phyloP scores from a whole-genome alignment of 2,888 invertebrate genomes.

The Xylota segnis region DNA sequence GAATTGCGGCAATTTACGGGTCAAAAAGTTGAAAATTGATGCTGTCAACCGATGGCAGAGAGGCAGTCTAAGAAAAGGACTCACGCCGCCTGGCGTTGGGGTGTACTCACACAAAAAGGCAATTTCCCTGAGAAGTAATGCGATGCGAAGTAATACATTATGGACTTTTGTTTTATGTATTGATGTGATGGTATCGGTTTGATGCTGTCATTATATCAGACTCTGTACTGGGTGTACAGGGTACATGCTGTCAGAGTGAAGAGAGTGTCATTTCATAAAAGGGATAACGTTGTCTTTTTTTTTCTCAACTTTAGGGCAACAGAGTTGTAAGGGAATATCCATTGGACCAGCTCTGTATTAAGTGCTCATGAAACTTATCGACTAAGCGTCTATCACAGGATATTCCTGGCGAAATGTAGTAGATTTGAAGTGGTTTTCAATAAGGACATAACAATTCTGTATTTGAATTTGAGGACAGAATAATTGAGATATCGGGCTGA shows the following conservation, averaged over 20 bases:
- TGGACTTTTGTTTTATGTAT: not conserved
- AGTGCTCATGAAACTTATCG: no score
- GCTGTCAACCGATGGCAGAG: constrained; percentile 10
- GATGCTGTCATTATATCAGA: not conserved
- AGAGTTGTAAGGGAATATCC: no score
- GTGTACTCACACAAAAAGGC: constrained; percentile 15
- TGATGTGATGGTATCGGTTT: not conserved
- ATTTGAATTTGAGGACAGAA: no score
- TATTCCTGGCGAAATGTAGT: no score
- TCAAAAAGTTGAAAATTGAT: constrained; percentile 53
- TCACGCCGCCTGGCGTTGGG: not conserved
- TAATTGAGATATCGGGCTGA: no score
- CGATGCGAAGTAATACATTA: constrained; percentile 15
- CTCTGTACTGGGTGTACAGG: not conserved
- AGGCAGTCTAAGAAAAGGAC: not conserved
- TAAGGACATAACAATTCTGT: no score
- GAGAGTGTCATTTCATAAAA: not conserved
- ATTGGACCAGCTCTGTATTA: no score
- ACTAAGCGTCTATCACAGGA: no score
- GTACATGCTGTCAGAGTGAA: not conserved
- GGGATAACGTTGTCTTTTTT: not conserved
- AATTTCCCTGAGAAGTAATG: constrained; percentile 16
- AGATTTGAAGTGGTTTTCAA: no score
- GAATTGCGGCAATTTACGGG: constrained; percentile 50
- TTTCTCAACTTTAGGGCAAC: no score